Conservation (phyloP, 2,113 vertebrate genomes). For the Chunga burmeisteri region DNA sequence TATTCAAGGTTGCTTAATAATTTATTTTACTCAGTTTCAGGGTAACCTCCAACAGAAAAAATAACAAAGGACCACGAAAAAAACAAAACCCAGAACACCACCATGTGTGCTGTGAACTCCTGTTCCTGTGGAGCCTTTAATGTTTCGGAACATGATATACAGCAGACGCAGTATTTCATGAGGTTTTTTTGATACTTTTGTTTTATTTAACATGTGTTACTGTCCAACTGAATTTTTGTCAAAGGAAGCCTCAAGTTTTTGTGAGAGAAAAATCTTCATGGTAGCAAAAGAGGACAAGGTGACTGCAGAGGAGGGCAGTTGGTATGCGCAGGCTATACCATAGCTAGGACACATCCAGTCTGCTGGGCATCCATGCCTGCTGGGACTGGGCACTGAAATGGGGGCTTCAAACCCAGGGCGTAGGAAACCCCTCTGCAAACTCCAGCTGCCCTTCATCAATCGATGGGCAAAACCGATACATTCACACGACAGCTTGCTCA, state of each 20-base stretch:
- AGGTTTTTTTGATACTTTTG: background rate
- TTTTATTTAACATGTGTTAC: conserved; percentile 37
- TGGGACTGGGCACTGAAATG: background rate
- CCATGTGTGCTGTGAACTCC: background rate
- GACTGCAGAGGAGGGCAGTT: background rate
- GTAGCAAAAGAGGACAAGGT: background rate
- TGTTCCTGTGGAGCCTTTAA: conserved; percentile 25
- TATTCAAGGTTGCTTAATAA: conserved; percentile 40
- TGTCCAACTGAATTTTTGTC: background rate
- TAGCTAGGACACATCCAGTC: background rate
- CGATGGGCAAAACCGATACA: accelerated
- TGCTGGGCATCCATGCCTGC: background rate
- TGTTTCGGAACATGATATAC: conserved; percentile 10
- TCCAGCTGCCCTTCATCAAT: background rate
- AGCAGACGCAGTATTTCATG: background rate
- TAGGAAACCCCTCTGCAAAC: background rate
- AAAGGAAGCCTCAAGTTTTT: background rate
- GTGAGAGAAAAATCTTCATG: background rate
- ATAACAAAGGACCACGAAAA: background rate
- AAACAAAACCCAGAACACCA: background rate
- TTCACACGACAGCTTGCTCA: background rate
- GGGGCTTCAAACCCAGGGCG: background rate
- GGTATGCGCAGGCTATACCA: accelerated
- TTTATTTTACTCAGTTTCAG: conserved; percentile 37
- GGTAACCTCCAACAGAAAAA: conserved; percentile 39